Percentiles rank a stretch among this genome's conserved stretches.
phyloP scores from a whole-genome alignment of 2,797 vertebrate genomes.

The Distichodus sexfasciatus region DNA sequence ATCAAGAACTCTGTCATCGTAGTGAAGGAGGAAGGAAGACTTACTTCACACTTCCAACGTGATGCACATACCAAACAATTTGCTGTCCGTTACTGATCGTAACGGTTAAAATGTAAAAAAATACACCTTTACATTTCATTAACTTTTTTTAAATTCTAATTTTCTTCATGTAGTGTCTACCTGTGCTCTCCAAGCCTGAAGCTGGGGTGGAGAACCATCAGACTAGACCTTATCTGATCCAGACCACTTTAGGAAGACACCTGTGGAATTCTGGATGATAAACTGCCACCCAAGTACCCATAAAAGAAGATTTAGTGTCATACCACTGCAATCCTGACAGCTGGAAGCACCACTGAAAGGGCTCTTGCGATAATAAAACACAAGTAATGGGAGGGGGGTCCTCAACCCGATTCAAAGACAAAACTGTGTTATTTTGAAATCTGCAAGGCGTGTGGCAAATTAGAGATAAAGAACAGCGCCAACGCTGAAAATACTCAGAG shows the following conservation, averaged over 20 bases:
- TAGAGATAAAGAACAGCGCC: neutral
- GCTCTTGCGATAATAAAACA: conserved; percentile 27
- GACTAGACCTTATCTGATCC: conserved; percentile 69
- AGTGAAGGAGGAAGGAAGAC: conserved; percentile 57
- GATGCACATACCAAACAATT: conserved; percentile 50
- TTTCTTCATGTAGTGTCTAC: conserved; percentile 46
- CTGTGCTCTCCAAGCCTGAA: conserved; percentile 37
- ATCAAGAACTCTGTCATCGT: conserved; percentile 65
- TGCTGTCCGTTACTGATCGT: conserved; percentile 46
- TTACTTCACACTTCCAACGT: conserved; percentile 41
- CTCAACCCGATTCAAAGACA: neutral
- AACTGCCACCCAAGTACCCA: conserved; percentile 68
- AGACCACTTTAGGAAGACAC: conserved; percentile 72
- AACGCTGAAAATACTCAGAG: neutral
- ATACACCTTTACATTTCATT: conserved; percentile 52
- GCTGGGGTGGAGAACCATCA: conserved; percentile 36
- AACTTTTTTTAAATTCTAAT: conserved; percentile 55
- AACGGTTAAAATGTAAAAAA: neutral
- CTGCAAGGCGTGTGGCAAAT: neutral
- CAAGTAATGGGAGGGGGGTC: conserved; percentile 16
- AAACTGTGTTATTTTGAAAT: neutral
- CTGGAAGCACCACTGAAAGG: conserved; percentile 50
- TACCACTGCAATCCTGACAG: conserved; percentile 51
- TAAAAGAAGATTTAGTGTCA: conserved; percentile 55
- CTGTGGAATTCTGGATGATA: conserved; percentile 67